Percentiles rank a stretch among this genome's conserved stretches.
Evolutionary conservation across 2,113 vertebrate genomes (phyloP).

Genomic region (Bombycilla garrulus): DNA sequence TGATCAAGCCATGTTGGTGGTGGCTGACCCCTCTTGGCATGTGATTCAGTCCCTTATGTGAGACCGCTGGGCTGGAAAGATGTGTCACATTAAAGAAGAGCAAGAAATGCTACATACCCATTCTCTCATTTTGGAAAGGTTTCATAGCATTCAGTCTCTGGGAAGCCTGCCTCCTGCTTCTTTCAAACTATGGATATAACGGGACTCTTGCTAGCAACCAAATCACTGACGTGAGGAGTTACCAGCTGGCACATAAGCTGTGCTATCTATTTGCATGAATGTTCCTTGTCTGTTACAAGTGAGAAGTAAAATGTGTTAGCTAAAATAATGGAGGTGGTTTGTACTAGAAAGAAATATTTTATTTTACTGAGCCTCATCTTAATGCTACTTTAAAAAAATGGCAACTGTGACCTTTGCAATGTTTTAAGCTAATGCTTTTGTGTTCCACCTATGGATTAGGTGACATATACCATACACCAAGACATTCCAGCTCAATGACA

Average conservation of each 20-base stretch:
- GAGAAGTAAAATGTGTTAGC: background rate
- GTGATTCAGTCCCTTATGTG: background rate
- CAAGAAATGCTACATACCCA: background rate
- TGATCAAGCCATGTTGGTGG: background rate
- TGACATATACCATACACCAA: background rate
- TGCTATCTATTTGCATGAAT: background rate
- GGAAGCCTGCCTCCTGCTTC: background rate
- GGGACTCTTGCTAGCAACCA: background rate
- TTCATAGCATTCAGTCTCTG: background rate
- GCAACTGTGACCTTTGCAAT: background rate
- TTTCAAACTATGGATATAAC: background rate
- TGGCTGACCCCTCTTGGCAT: background rate
- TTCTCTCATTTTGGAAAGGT: background rate
- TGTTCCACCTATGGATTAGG: background rate
- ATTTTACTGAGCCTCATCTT: background rate
- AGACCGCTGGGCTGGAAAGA: background rate
- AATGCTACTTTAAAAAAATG: background rate
- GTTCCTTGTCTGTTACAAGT: background rate
- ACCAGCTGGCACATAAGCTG: background rate
- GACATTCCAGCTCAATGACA: background rate
- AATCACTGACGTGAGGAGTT: background rate
- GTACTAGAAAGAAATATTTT: background rate
- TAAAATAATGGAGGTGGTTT: background rate
- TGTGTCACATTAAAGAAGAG: background rate
- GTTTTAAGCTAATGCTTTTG: background rate